Conservation (phyloP, 2,888 invertebrate species). For the Tortricodes alternella region DNA sequence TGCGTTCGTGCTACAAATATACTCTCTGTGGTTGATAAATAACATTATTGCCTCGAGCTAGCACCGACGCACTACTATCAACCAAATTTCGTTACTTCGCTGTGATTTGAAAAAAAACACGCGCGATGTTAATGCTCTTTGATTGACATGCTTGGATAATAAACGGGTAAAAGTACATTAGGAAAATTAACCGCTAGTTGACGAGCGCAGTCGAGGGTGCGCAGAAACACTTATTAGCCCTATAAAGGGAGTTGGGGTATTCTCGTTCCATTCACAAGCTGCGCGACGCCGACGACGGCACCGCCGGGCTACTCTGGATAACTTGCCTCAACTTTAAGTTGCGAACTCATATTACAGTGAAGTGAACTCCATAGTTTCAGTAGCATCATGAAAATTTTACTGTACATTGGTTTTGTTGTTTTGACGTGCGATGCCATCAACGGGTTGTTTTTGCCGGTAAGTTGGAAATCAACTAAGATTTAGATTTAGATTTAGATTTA, state of each 20-base stretch:
- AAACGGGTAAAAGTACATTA: conserved; percentile 39
- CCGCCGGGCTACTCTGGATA: conserved; percentile 43
- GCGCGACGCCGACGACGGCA: conserved; percentile 53
- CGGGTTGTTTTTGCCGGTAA: conserved; percentile 68
- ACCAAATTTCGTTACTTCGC: background rate
- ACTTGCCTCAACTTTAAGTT: conserved; percentile 50
- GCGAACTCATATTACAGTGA: conserved; percentile 43
- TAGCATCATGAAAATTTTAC: conserved; percentile 58
- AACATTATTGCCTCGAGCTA: conserved; percentile 50
- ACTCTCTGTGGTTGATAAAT: conserved; percentile 30
- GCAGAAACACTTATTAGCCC: conserved; percentile 62
- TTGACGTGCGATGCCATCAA: conserved; percentile 59
- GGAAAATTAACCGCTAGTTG: conserved; percentile 39
- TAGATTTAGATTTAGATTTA: too few species aligned
- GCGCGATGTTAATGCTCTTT: conserved; percentile 5
- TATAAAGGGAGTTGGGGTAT: conserved; percentile 69
- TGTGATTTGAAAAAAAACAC: background rate
- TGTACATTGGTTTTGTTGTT: conserved; percentile 54
- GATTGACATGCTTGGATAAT: conserved; percentile 9
- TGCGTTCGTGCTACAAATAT: conserved; percentile 61
- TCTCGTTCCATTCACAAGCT: conserved; percentile 71
- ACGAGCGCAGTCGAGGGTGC: conserved; percentile 68
- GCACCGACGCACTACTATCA: conserved; percentile 36
- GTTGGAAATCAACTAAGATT: conserved; percentile 35
- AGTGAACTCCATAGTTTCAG: conserved; percentile 51